These are phyloP conservation scores for Chaetophractus vellerosus DNA, from an alignment of 2,797 vertebrate species.

Conservation along the genomic window DNA sequence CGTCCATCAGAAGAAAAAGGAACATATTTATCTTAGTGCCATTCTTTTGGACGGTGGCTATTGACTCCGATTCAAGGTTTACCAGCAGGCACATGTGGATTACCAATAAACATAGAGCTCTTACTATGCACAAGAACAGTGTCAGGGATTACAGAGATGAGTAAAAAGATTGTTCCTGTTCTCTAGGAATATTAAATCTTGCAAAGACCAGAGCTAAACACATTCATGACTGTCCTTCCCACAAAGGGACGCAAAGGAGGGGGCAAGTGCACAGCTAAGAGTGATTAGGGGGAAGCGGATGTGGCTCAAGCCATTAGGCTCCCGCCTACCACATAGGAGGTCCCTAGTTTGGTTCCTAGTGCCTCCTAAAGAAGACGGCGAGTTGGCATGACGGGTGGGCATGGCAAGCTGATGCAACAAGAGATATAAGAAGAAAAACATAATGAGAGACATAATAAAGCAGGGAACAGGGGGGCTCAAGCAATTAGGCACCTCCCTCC, in stretches of 20 bases:
- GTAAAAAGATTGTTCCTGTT: background rate
- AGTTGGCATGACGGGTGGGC: no score
- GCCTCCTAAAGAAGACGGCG: no score
- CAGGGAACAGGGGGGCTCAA: no score
- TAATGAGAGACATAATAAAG: no score
- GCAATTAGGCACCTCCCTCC: no score
- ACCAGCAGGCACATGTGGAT: background rate
- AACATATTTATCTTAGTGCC: background rate
- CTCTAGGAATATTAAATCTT: background rate
- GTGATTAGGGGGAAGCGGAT: no score
- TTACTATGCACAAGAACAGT: background rate
- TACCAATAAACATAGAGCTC: background rate
- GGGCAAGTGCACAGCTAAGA: background rate
- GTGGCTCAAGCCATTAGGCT: no score
- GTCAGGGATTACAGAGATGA: background rate
- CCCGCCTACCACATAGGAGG: no score
- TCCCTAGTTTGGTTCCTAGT: no score
- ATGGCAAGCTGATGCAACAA: no score
- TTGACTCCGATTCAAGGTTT: background rate
- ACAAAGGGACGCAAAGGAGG: background rate
- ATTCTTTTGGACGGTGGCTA: background rate
- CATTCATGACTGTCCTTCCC: background rate
- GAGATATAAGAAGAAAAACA: no score
- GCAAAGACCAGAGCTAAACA: background rate
- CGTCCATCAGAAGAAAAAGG: background rate